These are phyloP conservation scores for Scarus forsteni DNA, from an alignment of 2,797 vertebrate species.

Conservation along the genomic window DNA sequence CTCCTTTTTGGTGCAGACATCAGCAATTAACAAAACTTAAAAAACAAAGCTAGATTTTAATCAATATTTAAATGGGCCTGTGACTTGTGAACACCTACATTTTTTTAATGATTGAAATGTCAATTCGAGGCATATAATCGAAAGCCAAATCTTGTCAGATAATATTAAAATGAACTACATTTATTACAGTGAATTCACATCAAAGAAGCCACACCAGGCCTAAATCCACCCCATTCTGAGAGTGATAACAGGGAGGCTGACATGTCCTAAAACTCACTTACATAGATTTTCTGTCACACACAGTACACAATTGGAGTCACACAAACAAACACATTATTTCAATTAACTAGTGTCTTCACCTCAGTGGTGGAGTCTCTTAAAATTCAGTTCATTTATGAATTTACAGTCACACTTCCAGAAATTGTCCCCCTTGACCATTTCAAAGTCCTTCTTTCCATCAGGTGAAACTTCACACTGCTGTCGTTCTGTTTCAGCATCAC, in stretches of 20 bases:
- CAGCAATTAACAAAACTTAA: conserved; percentile 8
- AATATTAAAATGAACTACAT: conserved; percentile 41
- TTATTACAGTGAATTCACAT: conserved; percentile 43
- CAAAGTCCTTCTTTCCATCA: conserved; percentile 38
- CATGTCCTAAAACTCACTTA: conserved; percentile 61
- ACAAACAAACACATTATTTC: conserved; percentile 67
- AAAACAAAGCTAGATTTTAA: conserved; percentile 3
- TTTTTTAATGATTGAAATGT: conserved; percentile 30
- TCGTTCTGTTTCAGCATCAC: conserved; percentile 29
- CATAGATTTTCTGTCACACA: conserved; percentile 48
- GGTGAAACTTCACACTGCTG: conserved; percentile 33
- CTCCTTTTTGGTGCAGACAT: background rate
- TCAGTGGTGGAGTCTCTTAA: conserved; percentile 53
- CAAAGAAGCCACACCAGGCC: conserved; percentile 56
- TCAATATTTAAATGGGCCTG: conserved; percentile 3
- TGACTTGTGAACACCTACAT: conserved; percentile 16
- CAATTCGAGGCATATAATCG: conserved; percentile 44
- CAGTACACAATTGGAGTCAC: conserved; percentile 60
- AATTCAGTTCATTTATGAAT: conserved; percentile 54
- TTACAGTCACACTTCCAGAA: conserved; percentile 47
- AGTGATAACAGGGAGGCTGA: conserved; percentile 30
- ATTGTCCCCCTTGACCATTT: conserved; percentile 24
- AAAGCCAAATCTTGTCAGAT: conserved; percentile 33
- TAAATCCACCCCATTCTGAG: conserved; percentile 43
- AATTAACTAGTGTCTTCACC: conserved; percentile 48